Percentiles rank a stretch among this genome's conserved stretches.
Evolutionary conservation across 2,113 vertebrate species (phyloP).

Genomic region (Hemicordylus capensis): DNA sequence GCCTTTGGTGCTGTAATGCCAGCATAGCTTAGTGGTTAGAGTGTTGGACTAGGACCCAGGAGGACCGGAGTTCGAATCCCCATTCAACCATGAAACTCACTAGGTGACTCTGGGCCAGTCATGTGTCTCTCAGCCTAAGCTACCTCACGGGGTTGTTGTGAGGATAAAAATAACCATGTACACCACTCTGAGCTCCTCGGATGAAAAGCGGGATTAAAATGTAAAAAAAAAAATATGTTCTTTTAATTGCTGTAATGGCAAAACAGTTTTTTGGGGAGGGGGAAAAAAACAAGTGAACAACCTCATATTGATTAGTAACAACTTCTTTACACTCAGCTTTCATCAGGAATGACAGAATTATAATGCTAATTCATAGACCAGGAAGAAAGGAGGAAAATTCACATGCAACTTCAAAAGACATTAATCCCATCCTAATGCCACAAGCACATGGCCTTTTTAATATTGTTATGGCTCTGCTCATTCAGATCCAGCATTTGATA

Average conservation of each 20-base stretch:
- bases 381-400: neutral
- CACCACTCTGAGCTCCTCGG: too few species aligned
- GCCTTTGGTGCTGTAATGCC: too few species aligned
- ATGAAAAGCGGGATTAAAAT: too few species aligned
- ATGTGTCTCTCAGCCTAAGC: too few species aligned
- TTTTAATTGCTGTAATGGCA: neutral
- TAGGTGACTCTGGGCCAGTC: too few species aligned
- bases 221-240: too few species aligned
- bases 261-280: neutral
- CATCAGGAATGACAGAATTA: neutral
- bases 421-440: neutral
- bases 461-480: neutral
- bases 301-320: neutral
- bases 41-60: too few species aligned
- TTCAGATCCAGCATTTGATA: slow-evolving; percentile 18
- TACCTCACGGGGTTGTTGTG: too few species aligned
- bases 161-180: too few species aligned
- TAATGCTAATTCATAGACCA: neutral
- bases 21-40: too few species aligned
- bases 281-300: neutral
- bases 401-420: neutral
- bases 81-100: too few species aligned
- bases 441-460: neutral
- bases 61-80: too few species aligned
- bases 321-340: neutral